These are phyloP conservation scores for Dinomys branickii DNA, from an alignment of 2,113 vertebrate species.

Conservation along the genomic window DNA sequence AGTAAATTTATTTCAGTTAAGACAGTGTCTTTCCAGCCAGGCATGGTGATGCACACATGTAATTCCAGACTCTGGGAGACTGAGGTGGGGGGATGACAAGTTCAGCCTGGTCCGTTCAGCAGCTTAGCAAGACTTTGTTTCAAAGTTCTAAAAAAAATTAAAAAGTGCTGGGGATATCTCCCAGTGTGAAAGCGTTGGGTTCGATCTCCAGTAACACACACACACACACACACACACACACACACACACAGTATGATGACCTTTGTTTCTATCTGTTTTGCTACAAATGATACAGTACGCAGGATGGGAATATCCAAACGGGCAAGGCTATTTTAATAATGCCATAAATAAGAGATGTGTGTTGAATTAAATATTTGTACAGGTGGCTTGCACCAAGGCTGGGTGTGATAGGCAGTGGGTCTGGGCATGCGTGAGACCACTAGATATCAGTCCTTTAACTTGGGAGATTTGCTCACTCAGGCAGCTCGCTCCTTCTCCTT, in stretches of 20 bases:
- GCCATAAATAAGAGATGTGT: not conserved
- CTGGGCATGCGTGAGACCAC: not conserved
- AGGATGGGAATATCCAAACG: not conserved
- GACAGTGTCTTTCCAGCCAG: not conserved
- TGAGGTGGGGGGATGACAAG: not conserved
- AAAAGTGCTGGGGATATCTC: not conserved
- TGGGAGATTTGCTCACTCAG: slow-evolving; percentile 3
- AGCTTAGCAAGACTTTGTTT: not conserved
- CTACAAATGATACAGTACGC: not conserved
- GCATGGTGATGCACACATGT: too few species aligned
- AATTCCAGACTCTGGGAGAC: not conserved
- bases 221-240: not conserved
- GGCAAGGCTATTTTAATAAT: not conserved
- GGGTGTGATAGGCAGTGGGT: not conserved
- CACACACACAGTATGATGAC: not conserved
- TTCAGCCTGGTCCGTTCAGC: not conserved
- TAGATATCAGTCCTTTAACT: not conserved
- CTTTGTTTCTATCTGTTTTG: not conserved
- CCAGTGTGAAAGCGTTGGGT: not conserved
- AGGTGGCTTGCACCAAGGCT: slow-evolving; percentile 11
- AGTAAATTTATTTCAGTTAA: not conserved
- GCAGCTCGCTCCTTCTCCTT: not conserved
- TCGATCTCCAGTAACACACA: not conserved
- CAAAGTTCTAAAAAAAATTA: not conserved
- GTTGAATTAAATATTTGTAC: not conserved